phyloP scores from a whole-genome alignment of 1,140 invertebrate genomes.

The Megathymus violae region DNA sequence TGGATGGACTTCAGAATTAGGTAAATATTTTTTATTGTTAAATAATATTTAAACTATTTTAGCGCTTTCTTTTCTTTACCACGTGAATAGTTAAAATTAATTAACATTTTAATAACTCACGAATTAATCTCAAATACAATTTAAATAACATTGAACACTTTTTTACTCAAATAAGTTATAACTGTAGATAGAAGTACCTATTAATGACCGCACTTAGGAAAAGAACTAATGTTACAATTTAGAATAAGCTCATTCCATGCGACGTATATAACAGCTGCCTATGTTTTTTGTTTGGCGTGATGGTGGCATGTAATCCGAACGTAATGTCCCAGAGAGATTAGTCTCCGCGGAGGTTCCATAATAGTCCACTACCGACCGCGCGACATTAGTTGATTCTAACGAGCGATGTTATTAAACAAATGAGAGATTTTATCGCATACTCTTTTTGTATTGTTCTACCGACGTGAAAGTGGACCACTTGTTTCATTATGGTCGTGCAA shows the following conservation, averaged over 20 bases:
- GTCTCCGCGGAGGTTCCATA: constrained; percentile 48
- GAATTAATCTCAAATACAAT: too few species aligned
- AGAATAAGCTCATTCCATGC: neutral
- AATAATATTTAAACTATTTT: too few species aligned
- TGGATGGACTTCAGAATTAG: too few species aligned
- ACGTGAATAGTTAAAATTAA: too few species aligned
- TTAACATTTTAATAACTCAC: too few species aligned
- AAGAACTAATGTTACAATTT: neutral
- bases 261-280: constrained; percentile 16
- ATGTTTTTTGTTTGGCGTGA: constrained; percentile 22
- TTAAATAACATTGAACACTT: too few species aligned
- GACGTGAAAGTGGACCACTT: constrained; percentile 57
- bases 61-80: too few species aligned
- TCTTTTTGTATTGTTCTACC: constrained; percentile 62
- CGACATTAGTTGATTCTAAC: constrained; percentile 70
- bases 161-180: too few species aligned
- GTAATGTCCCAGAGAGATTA: constrained; percentile 32
- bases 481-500: constrained; percentile 36
- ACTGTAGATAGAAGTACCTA: too few species aligned
- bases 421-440: constrained; percentile 71
- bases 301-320: constrained; percentile 35
- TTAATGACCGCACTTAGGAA: too few species aligned
- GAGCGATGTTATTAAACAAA: constrained; percentile 77
- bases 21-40: too few species aligned
- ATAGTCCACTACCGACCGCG: constrained; percentile 42